Evolutionary conservation across 2,113 vertebrate species (phyloP), one percentile per base, ranked within the genome.

Genomic region (Ahaetulla prasina): DNA sequence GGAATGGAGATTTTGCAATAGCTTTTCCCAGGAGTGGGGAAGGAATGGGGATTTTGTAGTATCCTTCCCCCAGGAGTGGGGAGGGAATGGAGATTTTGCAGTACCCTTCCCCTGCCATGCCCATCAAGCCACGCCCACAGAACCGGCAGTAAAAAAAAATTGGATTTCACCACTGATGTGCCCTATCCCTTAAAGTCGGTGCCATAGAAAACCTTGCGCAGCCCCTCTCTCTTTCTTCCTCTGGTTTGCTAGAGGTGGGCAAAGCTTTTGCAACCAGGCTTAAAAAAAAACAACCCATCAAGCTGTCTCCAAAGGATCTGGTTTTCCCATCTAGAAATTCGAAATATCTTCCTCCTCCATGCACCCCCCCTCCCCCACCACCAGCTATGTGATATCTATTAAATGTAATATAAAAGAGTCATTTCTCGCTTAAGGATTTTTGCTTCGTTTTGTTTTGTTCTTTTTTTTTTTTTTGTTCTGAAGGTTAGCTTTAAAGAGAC

Each of bases 301-400:
- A 5, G 8, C 3, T 30, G 14, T 14, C 23, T 47, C 39, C 25
- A 49, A 89, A 18, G 60, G 10, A 30, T 47, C 60, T 47, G 25
- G 9, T 55, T 18, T 27, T 49, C 8, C 14, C 43, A 49, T 47
- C 22, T 49, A 89, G 27, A 89, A 60, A 89, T 49, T 49, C n/a
- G 16, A 89, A 57, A 63, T 47, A 47, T 3, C 0, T 49, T 27
- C 9, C 54, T 27, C 10, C n/a, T n/a, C n/a, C n/a, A n/a, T n/a
- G n/a, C n/a, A n/a, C n/a, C 3, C 4, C 0, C 23, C 9, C 12
- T 0, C 2, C 0, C 11, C 10, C 39, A 50, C 8, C n/a, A n/a
- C n/a, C 14, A 49, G 39, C 14, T 27, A 43, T 49, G 43, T 22
- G 27, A 89, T 63, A 27, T 30, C 25, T 63, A 63, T 3, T 45